These are phyloP conservation scores for Psilopsiagon aurifrons DNA, from an alignment of 2,113 vertebrate species.

Conservation along the genomic window DNA sequence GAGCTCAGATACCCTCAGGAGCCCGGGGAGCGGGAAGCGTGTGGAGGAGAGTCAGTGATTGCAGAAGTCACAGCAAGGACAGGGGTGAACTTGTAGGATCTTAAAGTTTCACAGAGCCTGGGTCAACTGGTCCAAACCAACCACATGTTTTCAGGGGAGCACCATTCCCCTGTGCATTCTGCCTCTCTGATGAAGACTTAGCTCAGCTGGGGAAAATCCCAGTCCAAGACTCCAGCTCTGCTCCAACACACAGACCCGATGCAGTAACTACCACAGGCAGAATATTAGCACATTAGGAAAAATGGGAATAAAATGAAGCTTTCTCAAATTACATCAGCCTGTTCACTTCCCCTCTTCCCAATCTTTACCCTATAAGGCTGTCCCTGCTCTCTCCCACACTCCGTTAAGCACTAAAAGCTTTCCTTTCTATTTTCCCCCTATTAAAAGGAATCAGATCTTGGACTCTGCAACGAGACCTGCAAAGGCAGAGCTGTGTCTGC, in stretches of 20 bases:
- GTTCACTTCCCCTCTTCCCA: slow-evolving; percentile 5
- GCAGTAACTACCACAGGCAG: background rate
- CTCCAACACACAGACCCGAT: background rate
- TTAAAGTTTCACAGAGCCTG: background rate
- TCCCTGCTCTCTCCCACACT: background rate
- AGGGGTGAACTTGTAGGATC: background rate
- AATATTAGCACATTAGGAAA: background rate
- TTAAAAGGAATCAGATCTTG: background rate
- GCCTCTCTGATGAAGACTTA: background rate
- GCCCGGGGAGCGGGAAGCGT: accelerated
- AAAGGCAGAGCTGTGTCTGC: background rate
- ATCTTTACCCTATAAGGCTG: slow-evolving; percentile 70
- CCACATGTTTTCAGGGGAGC: accelerated
- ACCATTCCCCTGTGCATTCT: background rate
- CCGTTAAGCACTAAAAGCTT: background rate
- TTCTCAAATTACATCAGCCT: slow-evolving; percentile 33
- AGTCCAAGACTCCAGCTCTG: background rate
- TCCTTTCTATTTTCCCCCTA: background rate
- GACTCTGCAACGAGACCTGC: background rate
- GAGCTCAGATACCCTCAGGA: background rate
- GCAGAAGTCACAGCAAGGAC: background rate
- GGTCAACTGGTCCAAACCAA: background rate
- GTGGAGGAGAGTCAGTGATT: accelerated
- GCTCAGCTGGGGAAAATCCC: background rate
- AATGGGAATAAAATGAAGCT: background rate